Percentiles rank a stretch among this genome's conserved stretches.
Conservation (phyloP, 2,888 invertebrate genomes). For the Teleogryllus oceanicus region DNA sequence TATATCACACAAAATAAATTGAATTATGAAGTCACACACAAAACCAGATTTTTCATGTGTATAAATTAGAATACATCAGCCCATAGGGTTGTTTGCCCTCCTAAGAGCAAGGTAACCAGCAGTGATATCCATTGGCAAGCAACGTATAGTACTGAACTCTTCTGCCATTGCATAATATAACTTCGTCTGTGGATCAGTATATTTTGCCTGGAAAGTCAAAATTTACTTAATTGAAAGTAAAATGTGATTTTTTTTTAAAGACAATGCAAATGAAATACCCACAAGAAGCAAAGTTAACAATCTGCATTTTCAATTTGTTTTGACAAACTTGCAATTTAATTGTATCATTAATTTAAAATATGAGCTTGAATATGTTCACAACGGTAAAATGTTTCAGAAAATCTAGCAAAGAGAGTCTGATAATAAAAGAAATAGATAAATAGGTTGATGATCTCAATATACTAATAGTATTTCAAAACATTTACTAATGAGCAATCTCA, state of each 20-base stretch:
- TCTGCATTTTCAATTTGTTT: no score
- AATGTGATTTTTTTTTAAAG: background rate
- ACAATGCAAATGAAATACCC: background rate
- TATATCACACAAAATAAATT: background rate
- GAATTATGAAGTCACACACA: background rate
- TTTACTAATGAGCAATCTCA: no score
- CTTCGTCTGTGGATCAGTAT: slow-evolving; percentile 88
- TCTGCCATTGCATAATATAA: slow-evolving; percentile 79
- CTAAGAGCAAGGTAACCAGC: slow-evolving; percentile 83
- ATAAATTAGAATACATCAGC: slow-evolving; percentile 27
- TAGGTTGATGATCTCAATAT: no score
- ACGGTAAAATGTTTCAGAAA: no score
- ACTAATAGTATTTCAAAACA: no score
- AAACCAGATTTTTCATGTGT: background rate
- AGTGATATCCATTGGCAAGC: slow-evolving; percentile 86
- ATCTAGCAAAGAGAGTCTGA: no score
- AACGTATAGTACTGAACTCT: slow-evolving; percentile 81
- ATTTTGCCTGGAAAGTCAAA: slow-evolving; percentile 60
- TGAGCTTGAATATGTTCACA: no score
- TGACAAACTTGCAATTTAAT: no score
- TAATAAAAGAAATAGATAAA: no score
- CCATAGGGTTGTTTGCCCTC: slow-evolving; percentile 58
- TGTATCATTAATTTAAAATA: no score
- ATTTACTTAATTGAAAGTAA: slow-evolving; percentile 12
- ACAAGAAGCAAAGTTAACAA: background rate